phyloP scores from a whole-genome alignment of 2,113 vertebrate species.

The rat (Rattus norvegicus) region GRCr8 NC_086028.1:98839501-98840000 shows the following conservation, averaged over 20 bases:
- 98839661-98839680: neutral
- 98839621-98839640: neutral
- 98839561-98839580: neutral
- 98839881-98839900: neutral
- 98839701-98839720: neutral
- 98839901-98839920: neutral
- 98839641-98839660: neutral
- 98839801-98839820: neutral
- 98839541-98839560: accelerated
- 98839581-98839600: neutral
- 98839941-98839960: neutral
- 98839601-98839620: neutral
- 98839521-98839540: accelerated
- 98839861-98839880: neutral
- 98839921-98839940: neutral
- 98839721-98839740: too few relatives aligned
- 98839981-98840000: neutral
- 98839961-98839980: neutral
- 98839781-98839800: too few relatives aligned
- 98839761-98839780: neutral
- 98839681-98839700: neutral
- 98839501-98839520: accelerated
- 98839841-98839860: too few relatives aligned
- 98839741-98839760: neutral
- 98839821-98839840: neutral